Percentiles rank a stretch among this genome's conserved stretches.
These are phyloP conservation scores for Biston stratarius DNA, from an alignment of 2,888 invertebrate species.

Conservation along the genomic window DNA sequence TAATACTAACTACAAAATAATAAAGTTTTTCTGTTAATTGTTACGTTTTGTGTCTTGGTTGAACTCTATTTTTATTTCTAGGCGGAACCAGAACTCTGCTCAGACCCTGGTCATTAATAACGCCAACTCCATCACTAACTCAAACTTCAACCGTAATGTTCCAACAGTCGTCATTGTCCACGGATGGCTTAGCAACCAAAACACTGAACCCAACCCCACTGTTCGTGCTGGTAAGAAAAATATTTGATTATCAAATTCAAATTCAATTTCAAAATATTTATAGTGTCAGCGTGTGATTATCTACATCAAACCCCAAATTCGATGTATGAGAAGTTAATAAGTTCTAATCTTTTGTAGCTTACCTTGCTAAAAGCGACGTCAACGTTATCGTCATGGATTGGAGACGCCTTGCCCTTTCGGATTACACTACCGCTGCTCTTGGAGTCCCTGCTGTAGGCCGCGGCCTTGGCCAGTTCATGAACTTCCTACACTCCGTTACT, in stretches of 20 bases:
- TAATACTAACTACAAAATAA: no score
- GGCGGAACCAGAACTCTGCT: conserved; percentile 51
- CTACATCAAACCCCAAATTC: no score
- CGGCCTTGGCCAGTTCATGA: conserved; percentile 61
- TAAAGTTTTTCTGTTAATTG: no score
- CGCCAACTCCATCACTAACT: conserved; percentile 54
- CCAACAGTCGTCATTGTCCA: conserved; percentile 64
- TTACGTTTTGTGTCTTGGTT: background rate
- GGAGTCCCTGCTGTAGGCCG: conserved; percentile 62
- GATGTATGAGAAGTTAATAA: no score
- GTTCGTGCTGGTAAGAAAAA: conserved; percentile 57
- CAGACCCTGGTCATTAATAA: conserved; percentile 58
- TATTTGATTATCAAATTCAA: background rate
- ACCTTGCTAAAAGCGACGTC: conserved; percentile 50
- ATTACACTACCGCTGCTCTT: conserved; percentile 56
- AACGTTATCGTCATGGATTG: conserved; percentile 68
- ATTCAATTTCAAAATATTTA: no score
- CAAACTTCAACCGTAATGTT: conserved; percentile 59
- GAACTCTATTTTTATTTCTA: conserved; percentile 31
- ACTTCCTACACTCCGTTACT: conserved; percentile 50
- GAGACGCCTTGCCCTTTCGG: conserved; percentile 55
- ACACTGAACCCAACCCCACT: conserved; percentile 57
- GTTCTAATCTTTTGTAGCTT: conserved; percentile 2
- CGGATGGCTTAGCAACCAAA: conserved; percentile 65
- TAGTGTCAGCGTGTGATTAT: no score